Conservation (phyloP, 2,888 invertebrate species). For the Zhuqinia jingwanae region DNA sequence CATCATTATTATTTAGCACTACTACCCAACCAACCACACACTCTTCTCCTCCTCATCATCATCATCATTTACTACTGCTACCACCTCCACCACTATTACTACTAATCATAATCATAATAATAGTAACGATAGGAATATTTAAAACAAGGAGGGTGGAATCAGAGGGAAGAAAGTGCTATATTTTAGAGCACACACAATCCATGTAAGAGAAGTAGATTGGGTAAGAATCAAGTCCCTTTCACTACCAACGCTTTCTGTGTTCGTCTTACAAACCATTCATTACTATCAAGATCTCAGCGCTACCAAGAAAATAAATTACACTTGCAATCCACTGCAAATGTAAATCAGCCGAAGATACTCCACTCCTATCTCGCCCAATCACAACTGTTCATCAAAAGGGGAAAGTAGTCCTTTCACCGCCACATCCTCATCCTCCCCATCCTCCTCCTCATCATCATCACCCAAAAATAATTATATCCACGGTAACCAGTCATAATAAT, state of each 20-base stretch:
- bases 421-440: neutral
- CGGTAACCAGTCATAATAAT: neutral
- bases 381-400: neutral
- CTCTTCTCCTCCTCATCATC: neutral
- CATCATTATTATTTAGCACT: neutral
- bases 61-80: neutral
- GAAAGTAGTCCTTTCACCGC: slow-evolving; percentile 5
- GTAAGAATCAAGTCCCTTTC: slow-evolving; percentile 14
- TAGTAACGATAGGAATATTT: too few species aligned
- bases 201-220: too few species aligned
- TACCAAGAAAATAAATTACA: too few species aligned
- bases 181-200: neutral
- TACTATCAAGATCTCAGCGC: neutral
- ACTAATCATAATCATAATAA: neutral
- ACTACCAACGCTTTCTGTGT: too few species aligned
- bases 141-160: neutral
- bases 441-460: slow-evolving; percentile 1
- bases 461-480: neutral
- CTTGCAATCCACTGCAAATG: too few species aligned
- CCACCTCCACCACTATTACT: neutral
- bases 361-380: neutral
- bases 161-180: neutral
- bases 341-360: neutral
- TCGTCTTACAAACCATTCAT: too few species aligned
- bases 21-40: neutral